Percentiles rank a stretch among this genome's conserved stretches.
These are phyloP conservation scores for Seira sanloemensis DNA, from an alignment of 2,888 invertebrate species.

Conservation along the genomic window DNA sequence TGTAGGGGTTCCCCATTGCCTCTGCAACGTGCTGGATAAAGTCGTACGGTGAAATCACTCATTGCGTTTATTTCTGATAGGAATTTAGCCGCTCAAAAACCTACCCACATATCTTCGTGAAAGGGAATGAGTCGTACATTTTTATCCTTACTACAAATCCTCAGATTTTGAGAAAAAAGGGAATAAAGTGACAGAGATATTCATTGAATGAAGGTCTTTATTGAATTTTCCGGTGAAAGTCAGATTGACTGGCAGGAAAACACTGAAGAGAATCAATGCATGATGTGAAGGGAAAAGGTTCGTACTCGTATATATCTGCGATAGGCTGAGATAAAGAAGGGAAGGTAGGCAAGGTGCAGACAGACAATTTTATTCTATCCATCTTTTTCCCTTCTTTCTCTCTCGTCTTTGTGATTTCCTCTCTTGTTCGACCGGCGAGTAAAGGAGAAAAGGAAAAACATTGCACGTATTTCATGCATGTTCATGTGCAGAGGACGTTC, in stretches of 20 bases:
- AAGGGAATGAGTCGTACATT: conserved; percentile 11
- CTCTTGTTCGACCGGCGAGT: background rate
- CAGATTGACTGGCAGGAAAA: conserved; percentile 58
- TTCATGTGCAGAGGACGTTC: background rate
- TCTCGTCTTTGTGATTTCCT: conserved; percentile 24
- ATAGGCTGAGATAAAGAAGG: conserved; percentile 1
- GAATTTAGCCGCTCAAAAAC: conserved; percentile 4
- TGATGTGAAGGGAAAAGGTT: background rate
- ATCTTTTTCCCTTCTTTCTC: conserved; percentile 32
- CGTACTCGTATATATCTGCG: background rate
- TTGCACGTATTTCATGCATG: conserved; percentile 15
- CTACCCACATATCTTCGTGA: background rate
- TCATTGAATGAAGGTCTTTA: conserved; percentile 57
- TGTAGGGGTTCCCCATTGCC: background rate
- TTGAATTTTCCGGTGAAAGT: conserved; percentile 61
- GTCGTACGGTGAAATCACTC: conserved; percentile 15
- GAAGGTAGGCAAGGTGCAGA: conserved; percentile 1
- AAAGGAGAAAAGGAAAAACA: conserved; percentile 5
- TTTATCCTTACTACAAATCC: conserved; percentile 24
- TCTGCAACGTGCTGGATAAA: background rate
- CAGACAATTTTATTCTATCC: conserved; percentile 26
- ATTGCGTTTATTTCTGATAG: conserved; percentile 19
- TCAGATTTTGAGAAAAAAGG: conserved; percentile 38
- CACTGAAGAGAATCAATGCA: conserved; percentile 47
- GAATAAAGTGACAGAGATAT: conserved; percentile 56